Conservation (phyloP, 2,888 invertebrate genomes). For the Drosophila aldrichi region DNA sequence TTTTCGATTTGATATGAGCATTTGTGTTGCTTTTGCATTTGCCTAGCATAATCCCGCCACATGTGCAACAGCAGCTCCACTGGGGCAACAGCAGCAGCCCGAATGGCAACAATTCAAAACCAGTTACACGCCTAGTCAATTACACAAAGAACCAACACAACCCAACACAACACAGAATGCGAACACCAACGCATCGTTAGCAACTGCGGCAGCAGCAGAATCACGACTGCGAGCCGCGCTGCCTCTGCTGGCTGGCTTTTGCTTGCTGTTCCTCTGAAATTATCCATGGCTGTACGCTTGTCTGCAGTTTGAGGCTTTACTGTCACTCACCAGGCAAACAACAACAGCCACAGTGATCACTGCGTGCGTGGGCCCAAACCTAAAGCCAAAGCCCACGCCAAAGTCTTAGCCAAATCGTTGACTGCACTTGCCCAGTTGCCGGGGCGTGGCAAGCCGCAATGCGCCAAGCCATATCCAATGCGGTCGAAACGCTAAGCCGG, state of each 20-base stretch:
- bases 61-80: slow-evolving; percentile 28
- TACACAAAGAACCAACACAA: slow-evolving; percentile 63
- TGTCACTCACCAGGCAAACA: slow-evolving; percentile 62
- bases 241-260: neutral
- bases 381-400: slow-evolving; percentile 49
- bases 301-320: slow-evolving; percentile 74
- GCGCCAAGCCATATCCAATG: slow-evolving; percentile 46
- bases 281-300: slow-evolving; percentile 46
- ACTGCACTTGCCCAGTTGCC: slow-evolving; percentile 58
- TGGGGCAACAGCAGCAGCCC: slow-evolving; percentile 38
- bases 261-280: slow-evolving; percentile 14
- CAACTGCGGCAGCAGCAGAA: slow-evolving; percentile 21
- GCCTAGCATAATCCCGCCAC: slow-evolving; percentile 43
- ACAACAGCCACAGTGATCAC: slow-evolving; percentile 21
- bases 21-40: slow-evolving; percentile 48
- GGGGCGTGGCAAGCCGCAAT: slow-evolving; percentile 44
- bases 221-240: slow-evolving; percentile 9
- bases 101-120: slow-evolving; percentile 63
- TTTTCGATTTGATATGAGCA: slow-evolving; percentile 24
- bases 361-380: slow-evolving; percentile 42
- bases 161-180: slow-evolving; percentile 32
- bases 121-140: slow-evolving; percentile 78
- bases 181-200: slow-evolving; percentile 71
- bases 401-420: slow-evolving; percentile 67
- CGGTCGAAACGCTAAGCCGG: slow-evolving; percentile 60